Percentiles rank a stretch among this genome's conserved stretches.
Evolutionary conservation across 2,113 vertebrate species (phyloP).

Genomic region (Hippoglossus stenolepis): DNA sequence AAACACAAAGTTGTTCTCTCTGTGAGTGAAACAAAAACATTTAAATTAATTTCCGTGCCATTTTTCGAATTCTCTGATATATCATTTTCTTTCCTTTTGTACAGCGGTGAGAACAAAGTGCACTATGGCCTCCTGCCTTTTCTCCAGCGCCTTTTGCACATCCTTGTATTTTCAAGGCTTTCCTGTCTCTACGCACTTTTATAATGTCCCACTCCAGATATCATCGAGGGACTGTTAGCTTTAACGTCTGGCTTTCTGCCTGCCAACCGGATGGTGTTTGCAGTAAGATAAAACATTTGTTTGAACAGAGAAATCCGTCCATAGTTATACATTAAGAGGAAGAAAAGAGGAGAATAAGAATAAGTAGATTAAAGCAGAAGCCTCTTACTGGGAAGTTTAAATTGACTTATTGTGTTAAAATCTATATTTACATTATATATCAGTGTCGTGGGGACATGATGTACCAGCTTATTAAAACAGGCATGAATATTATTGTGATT

Average conservation of each 20-base stretch:
- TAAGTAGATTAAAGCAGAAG: background rate
- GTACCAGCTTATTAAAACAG: background rate
- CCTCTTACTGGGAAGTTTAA: background rate
- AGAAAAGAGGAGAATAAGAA: background rate
- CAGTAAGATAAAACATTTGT: background rate
- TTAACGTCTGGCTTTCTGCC: background rate
- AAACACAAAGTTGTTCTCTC: too few species aligned
- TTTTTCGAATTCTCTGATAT: too few species aligned
- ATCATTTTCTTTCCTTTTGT: too few species aligned
- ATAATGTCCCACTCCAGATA: background rate
- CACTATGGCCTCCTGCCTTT: too few species aligned
- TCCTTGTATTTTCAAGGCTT: background rate
- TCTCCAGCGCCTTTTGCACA: too few species aligned
- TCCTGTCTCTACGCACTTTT: background rate
- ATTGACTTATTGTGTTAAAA: background rate
- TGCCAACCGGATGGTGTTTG: constrained; percentile 3
- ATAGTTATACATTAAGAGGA: background rate
- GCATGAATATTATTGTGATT: background rate
- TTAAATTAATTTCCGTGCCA: too few species aligned
- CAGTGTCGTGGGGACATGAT: background rate
- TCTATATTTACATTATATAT: background rate
- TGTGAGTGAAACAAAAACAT: too few species aligned
- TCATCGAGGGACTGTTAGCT: background rate
- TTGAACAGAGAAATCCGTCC: constrained; percentile 2
- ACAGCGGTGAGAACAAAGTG: background rate